Conservation (phyloP, 2,113 vertebrate species). For the Ceyx margarethae region DNA sequence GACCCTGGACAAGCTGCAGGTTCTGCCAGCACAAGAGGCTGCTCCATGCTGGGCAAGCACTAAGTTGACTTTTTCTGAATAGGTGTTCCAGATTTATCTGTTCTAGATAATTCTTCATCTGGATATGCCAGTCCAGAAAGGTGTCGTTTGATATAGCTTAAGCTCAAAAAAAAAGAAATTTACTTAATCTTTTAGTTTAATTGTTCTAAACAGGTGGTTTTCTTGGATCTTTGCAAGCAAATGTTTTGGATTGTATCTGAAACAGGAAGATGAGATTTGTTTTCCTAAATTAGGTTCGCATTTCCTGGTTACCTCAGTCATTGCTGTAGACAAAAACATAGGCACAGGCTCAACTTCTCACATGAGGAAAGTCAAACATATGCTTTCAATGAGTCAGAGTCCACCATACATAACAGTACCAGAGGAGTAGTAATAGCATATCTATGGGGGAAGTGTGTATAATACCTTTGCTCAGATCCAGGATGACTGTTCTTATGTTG, state of each 20-base stretch:
- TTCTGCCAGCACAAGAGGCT: background rate
- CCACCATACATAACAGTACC: background rate
- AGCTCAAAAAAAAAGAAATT: background rate
- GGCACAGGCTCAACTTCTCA: constrained; percentile 18
- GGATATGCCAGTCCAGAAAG: background rate
- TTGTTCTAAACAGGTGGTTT: background rate
- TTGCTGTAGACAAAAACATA: background rate
- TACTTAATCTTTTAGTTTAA: background rate
- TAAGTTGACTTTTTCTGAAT: background rate
- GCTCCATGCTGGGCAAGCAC: background rate
- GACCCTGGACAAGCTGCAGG: background rate
- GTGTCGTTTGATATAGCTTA: background rate
- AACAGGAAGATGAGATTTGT: background rate
- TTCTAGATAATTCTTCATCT: background rate
- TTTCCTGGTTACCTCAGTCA: constrained; percentile 9
- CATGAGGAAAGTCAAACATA: constrained; percentile 33
- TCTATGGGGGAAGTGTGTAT: constrained; percentile 38
- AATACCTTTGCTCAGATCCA: constrained; percentile 47
- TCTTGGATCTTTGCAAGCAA: background rate
- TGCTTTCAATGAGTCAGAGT: constrained; percentile 38
- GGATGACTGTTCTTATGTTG: constrained; percentile 37
- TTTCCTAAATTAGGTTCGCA: constrained; percentile 32
- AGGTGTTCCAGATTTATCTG: background rate
- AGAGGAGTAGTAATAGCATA: constrained; percentile 32
- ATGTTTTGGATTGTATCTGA: background rate